Base-by-base conservation (phyloP, 2,113 vertebrate species). In the Embiotoca jacksoni region DNA sequence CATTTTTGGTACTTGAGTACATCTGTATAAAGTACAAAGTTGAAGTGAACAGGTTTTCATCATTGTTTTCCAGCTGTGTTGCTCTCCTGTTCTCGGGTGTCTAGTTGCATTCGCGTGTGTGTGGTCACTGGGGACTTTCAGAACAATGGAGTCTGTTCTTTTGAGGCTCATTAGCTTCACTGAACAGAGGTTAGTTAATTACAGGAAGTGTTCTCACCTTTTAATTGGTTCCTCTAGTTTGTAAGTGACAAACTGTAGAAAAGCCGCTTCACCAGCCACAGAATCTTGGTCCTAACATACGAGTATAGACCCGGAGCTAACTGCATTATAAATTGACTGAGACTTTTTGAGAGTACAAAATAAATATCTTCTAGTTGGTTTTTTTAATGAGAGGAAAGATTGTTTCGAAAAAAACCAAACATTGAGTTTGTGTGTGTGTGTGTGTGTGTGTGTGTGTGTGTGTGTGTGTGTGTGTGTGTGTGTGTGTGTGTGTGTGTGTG, bases 131-230 rank as follows among this genome's bases (percentile, higher is more conserved):
- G 79, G 56, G 80, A 75, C 55, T 30, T 39, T 62, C 72, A 15
- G 61, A 68, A 73, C 67, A 73, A 59, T 46, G 37, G 31, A 30
- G 32, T 55, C 55, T 62, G 55, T 52, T 75, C 52, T 61, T 41
- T 23, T 54, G n/a, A 46, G 49, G 71, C 64, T 83, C 55, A 64
- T 75, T 80, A 64, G 31, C 57, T 61, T 75, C 32, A 54, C 67
- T 80, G 50, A 39, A 64, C 71, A 80, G 36, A 37, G 54, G 75
- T 69, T 62, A 30, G 55, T 75, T 66, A 62, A 13, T 79, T 71
- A 44, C 56, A 50, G 59, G 7, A 57, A 7, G 7, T 53, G 13
- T 72, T 36, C 11, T 58, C 56, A 13, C 33, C 31, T 55, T 53
- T 63, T 54, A 68, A 55, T 67, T 61, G 54, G 15, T 1, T 7